phyloP scores from a whole-genome alignment of 2,113 vertebrate species.

The Saguinus imperator region DNA sequence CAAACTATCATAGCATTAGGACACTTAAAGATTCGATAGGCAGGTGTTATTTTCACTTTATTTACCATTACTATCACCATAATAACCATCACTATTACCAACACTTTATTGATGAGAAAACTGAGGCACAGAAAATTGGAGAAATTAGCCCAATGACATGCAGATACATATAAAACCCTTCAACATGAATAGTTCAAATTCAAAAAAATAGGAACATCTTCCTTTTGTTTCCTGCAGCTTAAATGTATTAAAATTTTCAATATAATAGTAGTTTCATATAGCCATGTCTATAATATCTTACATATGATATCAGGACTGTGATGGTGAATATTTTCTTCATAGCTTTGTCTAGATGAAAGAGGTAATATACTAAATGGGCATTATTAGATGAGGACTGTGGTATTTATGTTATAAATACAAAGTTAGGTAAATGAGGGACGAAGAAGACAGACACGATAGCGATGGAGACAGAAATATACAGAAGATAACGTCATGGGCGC shows the following conservation, averaged over 20 bases:
- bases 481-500: background rate
- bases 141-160: background rate
- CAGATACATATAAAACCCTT: background rate
- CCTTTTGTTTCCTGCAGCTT: background rate
- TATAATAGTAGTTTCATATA: background rate
- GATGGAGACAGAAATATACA: background rate
- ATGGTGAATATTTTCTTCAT: background rate
- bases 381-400: background rate
- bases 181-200: background rate
- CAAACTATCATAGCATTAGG: background rate
- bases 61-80: background rate
- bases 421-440: background rate
- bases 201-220: background rate
- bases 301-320: background rate
- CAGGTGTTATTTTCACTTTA: background rate
- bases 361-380: background rate
- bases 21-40: background rate
- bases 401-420: background rate
- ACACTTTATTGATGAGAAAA: background rate
- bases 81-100: rapidly evolving
- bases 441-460: background rate
- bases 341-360: background rate
- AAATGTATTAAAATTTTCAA: background rate
- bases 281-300: background rate
- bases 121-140: background rate